A percentile compares a stretch with the other conserved stretches of the same genome.
These are phyloP conservation scores for Haliaeetus leucogaster DNA, from an alignment of 2,113 vertebrate genomes.

Conservation along the genomic window DNA sequence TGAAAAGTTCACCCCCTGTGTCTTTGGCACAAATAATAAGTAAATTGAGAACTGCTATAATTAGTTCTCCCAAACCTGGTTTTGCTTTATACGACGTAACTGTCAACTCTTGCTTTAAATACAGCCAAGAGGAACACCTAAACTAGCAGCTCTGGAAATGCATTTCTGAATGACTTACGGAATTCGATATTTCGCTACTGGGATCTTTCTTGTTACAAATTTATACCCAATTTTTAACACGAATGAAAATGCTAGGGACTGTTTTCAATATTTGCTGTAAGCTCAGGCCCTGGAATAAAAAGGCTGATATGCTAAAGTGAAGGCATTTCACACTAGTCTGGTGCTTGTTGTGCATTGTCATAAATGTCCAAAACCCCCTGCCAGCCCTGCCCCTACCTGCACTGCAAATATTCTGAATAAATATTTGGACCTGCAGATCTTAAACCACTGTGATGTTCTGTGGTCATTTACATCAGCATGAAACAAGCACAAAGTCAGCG, in stretches of 20 bases:
- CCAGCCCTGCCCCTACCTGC: not conserved
- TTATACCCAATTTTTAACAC: not conserved
- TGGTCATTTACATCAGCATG: not conserved
- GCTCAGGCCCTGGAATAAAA: not conserved
- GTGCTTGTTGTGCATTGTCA: not conserved
- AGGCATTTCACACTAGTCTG: not conserved
- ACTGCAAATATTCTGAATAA: not conserved
- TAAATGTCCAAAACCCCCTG: not conserved
- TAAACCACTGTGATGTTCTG: not conserved
- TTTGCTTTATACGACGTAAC: not conserved
- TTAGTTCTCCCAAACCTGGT: not conserved
- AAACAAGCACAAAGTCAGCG: not conserved
- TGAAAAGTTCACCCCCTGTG: not conserved
- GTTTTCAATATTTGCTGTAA: not conserved
- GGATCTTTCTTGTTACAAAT: not conserved
- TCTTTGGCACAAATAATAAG: not conserved
- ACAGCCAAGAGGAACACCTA: not conserved
- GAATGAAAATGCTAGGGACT: not conserved
- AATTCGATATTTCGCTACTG: not conserved
- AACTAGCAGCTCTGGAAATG: not conserved
- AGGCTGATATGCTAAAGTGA: not conserved
- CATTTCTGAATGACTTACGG: not conserved
- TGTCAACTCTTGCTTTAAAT: not conserved
- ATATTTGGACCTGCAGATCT: not conserved
- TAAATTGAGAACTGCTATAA: not conserved